Conservation (phyloP, 1,140 invertebrate species). For the Dysdera silvatica region DNA sequence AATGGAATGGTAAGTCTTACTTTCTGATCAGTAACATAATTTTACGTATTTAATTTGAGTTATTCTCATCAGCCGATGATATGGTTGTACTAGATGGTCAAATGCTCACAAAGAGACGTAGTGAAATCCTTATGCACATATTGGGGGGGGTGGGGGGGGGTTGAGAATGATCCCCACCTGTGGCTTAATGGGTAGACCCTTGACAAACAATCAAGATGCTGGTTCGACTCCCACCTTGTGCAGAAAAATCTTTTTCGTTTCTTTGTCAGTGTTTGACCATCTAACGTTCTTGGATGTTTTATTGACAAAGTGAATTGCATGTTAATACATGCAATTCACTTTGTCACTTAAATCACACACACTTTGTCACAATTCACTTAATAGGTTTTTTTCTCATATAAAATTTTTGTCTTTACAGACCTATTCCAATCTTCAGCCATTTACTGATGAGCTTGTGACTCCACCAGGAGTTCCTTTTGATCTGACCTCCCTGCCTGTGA, state of each 20-base stretch:
- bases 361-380: not conserved
- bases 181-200: too few species aligned
- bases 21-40: too few species aligned
- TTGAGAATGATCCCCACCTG: too few species aligned
- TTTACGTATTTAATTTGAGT: too few species aligned
- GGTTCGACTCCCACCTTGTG: not conserved
- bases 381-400: not conserved
- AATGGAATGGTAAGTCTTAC: too few species aligned
- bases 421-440: conserved; percentile 42
- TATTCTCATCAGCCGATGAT: too few species aligned
- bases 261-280: not conserved
- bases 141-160: too few species aligned
- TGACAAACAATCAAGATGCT: too few species aligned
- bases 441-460: conserved; percentile 33
- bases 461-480: conserved; percentile 43
- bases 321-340: not conserved
- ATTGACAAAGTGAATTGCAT: not conserved
- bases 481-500: conserved; percentile 69
- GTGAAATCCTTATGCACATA: too few species aligned
- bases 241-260: not conserved
- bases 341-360: not conserved
- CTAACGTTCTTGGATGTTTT: not conserved
- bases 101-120: too few species aligned
- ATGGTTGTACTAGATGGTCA: too few species aligned
- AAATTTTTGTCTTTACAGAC: conserved; percentile 37